Base-by-base conservation (phyloP, 2,113 vertebrate species). In the Phyllostomus discolor region DNA sequence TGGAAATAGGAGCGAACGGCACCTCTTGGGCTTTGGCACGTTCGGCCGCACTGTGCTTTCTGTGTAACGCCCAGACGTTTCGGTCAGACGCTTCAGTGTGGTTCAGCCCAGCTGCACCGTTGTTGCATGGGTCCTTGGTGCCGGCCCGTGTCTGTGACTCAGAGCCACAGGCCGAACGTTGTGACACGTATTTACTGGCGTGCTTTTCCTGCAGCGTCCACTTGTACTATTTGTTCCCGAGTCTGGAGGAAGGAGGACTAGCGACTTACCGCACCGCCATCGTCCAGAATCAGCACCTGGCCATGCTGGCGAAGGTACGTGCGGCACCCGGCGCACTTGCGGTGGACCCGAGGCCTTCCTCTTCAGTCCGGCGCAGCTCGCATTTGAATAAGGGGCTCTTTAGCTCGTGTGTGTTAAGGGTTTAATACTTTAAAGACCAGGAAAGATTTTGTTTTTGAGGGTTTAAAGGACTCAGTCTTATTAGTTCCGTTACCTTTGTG, bases 231-330 rank as follows among this genome's bases (percentile, higher is more conserved):
- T 98, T 99, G n/a, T 99, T 99, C 67, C 99, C 99, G 43, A 99
- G 96, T 41, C 98, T 99, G 95, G 99, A 99, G 97, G 99, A 99
- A 98, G 99, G 99, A 84, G 99, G 99, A 20, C 98, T 99, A 96
- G 99, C 99, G 41, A 99, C 99, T 0, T 99, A 99, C 95, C 99
- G 99, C 78, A 99, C 99, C 0, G 99, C 99, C 96, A 99, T 99
- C 0, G 99, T 99, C 9, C 99, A 99, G 98, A 99, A 99, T 96
- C 99, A 99, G 17, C 99, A 99, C 98, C 98, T 99, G 67, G 99
- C 99, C 95, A 99, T 99, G 99, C 97, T 99, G 33, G 99, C 99
- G 26, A 99, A 99, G 99, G 99, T 99, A 98, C 90, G 12, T 48
- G 26, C 54, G n/a, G 24, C 69, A 15, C 75, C 14, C 1, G 67